These are phyloP conservation scores for Ectemnius continuus DNA, from an alignment of 2,888 invertebrate genomes.

Conservation along the genomic window DNA sequence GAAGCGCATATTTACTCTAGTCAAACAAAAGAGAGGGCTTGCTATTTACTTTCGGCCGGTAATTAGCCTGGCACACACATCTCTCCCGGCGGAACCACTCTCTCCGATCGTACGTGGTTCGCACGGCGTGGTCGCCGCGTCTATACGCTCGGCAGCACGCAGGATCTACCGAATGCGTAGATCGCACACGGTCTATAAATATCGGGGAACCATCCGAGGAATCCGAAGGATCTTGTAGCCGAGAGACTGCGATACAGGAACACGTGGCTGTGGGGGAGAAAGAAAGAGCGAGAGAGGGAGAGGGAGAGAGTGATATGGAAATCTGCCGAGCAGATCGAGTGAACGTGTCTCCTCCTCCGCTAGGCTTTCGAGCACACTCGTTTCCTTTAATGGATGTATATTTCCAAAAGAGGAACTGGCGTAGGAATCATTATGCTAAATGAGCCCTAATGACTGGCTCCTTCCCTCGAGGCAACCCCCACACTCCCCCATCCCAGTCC, in stretches of 20 bases:
- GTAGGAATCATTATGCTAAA: slow-evolving; percentile 8
- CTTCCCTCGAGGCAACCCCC: no score
- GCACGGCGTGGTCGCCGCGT: not conserved
- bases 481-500: no score
- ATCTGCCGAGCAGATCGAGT: not conserved
- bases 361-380: not conserved
- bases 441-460: not conserved
- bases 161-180: not conserved
- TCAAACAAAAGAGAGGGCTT: not conserved
- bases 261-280: not conserved
- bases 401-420: not conserved
- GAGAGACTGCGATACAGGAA: not conserved
- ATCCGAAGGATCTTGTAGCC: slow-evolving; percentile 38
- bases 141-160: slow-evolving; percentile 16
- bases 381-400: not conserved
- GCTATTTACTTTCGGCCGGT: not conserved
- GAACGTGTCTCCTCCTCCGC: not conserved
- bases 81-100: not conserved
- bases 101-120: slow-evolving; percentile 11
- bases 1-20: not conserved
- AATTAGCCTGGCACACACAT: not conserved
- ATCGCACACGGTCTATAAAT: slow-evolving; percentile 46
- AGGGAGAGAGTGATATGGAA: slow-evolving; percentile 22
- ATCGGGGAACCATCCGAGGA: slow-evolving; percentile 32
- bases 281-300: no score